Base-by-base conservation (phyloP, 2,113 vertebrate genomes). In the Pygoscelis adeliae region DNA sequence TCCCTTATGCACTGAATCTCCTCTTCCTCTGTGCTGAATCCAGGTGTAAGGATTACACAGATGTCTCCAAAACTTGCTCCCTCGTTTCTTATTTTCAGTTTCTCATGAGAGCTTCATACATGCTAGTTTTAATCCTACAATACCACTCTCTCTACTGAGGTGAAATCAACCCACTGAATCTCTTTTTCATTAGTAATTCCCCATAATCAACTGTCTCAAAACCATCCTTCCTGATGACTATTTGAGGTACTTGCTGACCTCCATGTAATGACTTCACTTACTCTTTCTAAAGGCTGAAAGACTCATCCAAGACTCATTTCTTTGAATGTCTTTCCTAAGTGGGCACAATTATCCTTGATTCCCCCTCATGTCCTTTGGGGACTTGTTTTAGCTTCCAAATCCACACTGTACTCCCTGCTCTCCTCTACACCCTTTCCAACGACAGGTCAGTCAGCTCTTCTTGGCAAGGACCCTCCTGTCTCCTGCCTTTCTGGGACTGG, bases 351-450 rank as follows among this genome's bases (percentile, higher is more conserved):
- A 36, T 58, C 6, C 8, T 62, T 40, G 10, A 44, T 32, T 61
- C 13, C 8, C 12, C 21, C 10, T 71, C 74, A 49, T 1, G 2
- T 77, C 9, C 46, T 91, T 13, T 71, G 52, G 13, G 7, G 22
- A 78, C 29, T 84, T 81, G 9, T 17, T 81, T 81, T 49, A 73
- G 19, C 46, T 89, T 91, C 29, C 23, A 66, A 78, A 84, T 38
- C 8, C 38, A 55, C 0, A 2, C 8, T 71, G n/a, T 32, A 42
- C 38, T 26, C 46, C 15, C 29, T 1, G 6, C 6, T 70, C 2
- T n/a, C 7, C 20, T 85, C 61, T 71, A 11, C 27, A 70, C 32
- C 29, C 21, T 63, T 52, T 67, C 25, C 13, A 58, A 20, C 34
- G 36, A 32, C 38, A 59, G 10, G 22, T 71, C 46, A 44, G 26